Evolutionary conservation across 2,888 invertebrate species (phyloP).

Genomic region (Tubulanus polymorphus): DNA sequence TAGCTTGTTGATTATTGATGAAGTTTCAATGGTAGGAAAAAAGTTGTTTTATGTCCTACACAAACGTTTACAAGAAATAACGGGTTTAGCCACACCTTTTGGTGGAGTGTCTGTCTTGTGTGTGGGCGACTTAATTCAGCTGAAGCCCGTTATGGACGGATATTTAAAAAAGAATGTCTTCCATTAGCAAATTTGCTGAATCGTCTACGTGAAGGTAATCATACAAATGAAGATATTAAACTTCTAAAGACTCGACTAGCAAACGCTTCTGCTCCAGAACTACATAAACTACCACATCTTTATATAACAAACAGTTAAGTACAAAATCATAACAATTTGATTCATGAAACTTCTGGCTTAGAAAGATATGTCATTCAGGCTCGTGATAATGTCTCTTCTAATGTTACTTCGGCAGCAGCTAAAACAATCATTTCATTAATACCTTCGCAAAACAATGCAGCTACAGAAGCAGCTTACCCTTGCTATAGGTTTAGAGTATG

Average conservation of each 20-base stretch:
- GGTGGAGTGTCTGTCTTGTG: slow-evolving; percentile 17
- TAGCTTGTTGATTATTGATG: slow-evolving; percentile 20
- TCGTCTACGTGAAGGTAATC: slow-evolving; percentile 21
- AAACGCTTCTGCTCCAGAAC: slow-evolving; percentile 1
- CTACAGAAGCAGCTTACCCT: slow-evolving; percentile 11
- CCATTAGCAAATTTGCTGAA: slow-evolving; percentile 24
- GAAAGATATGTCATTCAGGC: no score
- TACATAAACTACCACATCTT: slow-evolving; percentile 9
- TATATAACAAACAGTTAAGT: no score
- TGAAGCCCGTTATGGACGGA: slow-evolving; percentile 22
- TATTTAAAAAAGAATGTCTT: slow-evolving; percentile 21
- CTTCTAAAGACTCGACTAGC: slow-evolving; percentile 11
- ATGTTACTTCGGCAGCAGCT: no score
- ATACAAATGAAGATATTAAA: slow-evolving; percentile 18
- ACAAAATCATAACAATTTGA: no score
- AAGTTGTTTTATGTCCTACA: slow-evolving; percentile 19
- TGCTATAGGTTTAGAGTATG: slow-evolving; percentile 14
- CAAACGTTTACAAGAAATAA: slow-evolving; percentile 18
- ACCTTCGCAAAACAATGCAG: no score
- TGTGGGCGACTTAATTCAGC: slow-evolving; percentile 20
- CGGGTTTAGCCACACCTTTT: slow-evolving; percentile 9
- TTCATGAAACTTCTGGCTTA: no score
- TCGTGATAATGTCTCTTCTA: no score
- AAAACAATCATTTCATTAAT: no score
- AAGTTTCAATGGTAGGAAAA: slow-evolving; percentile 23